Percentiles rank a stretch among this genome's conserved stretches.
Conservation (phyloP, 2,113 vertebrate genomes). For the Probosciger aterrimus region DNA sequence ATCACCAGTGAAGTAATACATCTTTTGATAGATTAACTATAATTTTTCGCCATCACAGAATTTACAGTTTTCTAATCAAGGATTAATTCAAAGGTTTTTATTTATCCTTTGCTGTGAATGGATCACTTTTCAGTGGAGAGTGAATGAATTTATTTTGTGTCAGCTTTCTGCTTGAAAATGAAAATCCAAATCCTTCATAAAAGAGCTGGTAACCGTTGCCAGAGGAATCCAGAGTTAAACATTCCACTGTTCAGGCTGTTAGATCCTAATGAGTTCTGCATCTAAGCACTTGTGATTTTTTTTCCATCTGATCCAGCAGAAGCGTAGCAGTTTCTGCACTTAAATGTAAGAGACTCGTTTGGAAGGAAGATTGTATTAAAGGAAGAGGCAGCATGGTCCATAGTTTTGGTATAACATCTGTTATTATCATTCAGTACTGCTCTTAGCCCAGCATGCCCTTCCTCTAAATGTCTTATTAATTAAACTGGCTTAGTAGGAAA, state of each 20-base stretch:
- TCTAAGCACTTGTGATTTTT: neutral
- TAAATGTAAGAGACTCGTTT: neutral
- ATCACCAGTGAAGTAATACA: neutral
- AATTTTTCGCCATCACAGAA: conserved; percentile 14
- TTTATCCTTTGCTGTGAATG: conserved; percentile 30
- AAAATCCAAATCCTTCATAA: conserved; percentile 27
- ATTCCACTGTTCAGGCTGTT: neutral
- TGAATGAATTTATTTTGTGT: conserved; percentile 22
- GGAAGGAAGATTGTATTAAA: conserved; percentile 4
- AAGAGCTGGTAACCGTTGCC: neutral
- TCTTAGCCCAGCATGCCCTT: conserved; percentile 36
- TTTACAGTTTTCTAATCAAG: conserved; percentile 17
- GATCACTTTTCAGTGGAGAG: neutral
- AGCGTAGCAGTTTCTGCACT: neutral
- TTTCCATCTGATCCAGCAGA: neutral
- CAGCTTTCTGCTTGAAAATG: neutral
- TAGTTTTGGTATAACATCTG: conserved; percentile 22
- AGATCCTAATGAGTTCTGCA: neutral
- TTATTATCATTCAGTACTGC: conserved; percentile 26
- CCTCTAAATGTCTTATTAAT: conserved; percentile 61
- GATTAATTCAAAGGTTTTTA: conserved; percentile 20
- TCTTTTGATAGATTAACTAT: conserved; percentile 50
- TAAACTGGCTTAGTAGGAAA: conserved; percentile 48
- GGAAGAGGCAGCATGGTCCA: neutral
- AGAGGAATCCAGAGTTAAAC: conserved; percentile 11